phyloP scores from a whole-genome alignment of 2,797 vertebrate genomes.

The Sebastes goodei region DNA sequence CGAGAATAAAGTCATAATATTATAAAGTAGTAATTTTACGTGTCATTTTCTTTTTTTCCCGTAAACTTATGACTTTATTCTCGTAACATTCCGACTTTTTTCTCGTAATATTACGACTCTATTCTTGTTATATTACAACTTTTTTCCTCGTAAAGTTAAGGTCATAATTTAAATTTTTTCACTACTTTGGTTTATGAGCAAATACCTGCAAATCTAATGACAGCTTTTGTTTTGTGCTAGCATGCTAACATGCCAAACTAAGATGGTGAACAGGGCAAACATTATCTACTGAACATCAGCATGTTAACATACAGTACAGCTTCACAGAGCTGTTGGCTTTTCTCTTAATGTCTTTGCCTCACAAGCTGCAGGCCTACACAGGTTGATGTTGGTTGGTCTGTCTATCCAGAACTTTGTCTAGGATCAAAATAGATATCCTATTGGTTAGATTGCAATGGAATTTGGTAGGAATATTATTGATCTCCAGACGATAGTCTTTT shows the following conservation, averaged over 20 bases:
- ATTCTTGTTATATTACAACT: no score
- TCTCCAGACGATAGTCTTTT: not conserved
- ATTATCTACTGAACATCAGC: not conserved
- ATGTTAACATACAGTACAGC: not conserved
- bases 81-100: no score
- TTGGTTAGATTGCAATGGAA: not conserved
- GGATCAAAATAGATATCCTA: not conserved
- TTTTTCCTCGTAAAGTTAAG: no score
- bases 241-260: not conserved
- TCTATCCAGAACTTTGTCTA: not conserved
- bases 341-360: not conserved
- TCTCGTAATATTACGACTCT: no score
- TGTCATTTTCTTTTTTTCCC: no score
- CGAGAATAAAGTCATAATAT: no score
- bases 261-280: not conserved
- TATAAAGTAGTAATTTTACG: no score
- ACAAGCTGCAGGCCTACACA: not conserved
- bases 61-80: no score
- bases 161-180: not conserved
- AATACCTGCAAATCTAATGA: not conserved
- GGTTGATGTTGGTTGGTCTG: not conserved
- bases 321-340: not conserved
- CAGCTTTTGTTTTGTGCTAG: not conserved
- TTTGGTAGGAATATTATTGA: not conserved
- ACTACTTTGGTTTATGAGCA: no score